A percentile compares a stretch with the other conserved stretches of the same genome.
Conservation (phyloP, 2,888 invertebrate species). For the Masnerella sp. region DNA sequence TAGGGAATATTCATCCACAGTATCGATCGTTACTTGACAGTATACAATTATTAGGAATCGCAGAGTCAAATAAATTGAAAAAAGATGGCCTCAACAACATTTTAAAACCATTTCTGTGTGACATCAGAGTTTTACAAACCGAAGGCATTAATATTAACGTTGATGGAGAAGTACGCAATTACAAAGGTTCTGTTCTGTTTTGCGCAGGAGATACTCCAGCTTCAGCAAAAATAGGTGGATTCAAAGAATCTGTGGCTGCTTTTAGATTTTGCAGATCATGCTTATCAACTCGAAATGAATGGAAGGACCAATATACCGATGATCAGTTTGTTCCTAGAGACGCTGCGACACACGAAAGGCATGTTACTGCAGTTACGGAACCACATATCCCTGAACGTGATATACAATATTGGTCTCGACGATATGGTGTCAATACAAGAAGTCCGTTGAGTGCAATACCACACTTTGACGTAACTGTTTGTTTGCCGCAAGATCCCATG, state of each 20-base stretch:
- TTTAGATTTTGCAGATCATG: constrained; percentile 57
- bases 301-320: constrained; percentile 4
- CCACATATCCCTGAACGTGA: background rate
- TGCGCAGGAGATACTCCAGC: constrained; percentile 58
- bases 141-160: constrained; percentile 41
- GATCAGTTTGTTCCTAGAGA: background rate
- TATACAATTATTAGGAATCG: constrained; percentile 49
- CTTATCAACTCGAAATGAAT: constrained; percentile 4
- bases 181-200: constrained; percentile 57
- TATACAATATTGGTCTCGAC: constrained; percentile 3
- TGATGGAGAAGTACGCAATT: constrained; percentile 31
- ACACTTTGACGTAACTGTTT: constrained; percentile 3
- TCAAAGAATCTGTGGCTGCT: constrained; percentile 58
- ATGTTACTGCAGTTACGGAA: background rate
- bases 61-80: constrained; percentile 47
- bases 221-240: constrained; percentile 57
- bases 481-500: constrained; percentile 24
- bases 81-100: constrained; percentile 42
- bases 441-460: background rate
- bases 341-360: background rate
- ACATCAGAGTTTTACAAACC: constrained; percentile 44
- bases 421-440: constrained; percentile 16
- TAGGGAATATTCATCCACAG: constrained; percentile 17
- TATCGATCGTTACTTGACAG: constrained; percentile 46
- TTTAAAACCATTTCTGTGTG: constrained; percentile 49